These are phyloP conservation scores for Drosophila eugracilis DNA, from an alignment of 1,140 invertebrate genomes.

Conservation along the genomic window DNA sequence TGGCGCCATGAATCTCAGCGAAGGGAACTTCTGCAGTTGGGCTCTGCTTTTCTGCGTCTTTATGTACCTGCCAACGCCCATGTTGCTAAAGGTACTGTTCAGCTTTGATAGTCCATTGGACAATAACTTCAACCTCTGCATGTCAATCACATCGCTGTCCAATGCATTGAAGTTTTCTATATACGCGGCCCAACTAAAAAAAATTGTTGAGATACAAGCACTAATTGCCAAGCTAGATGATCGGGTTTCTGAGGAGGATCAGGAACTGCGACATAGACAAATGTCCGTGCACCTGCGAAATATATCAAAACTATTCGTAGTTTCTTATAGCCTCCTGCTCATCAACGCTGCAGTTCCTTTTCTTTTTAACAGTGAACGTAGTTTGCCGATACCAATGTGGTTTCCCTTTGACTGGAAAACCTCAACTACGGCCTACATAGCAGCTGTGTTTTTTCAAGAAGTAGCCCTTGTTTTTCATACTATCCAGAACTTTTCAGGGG, in stretches of 20 bases:
- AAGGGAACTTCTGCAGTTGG: conserved; percentile 1
- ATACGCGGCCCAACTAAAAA: conserved; percentile 32
- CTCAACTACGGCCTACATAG: conserved; percentile 25
- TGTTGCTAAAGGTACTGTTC: conserved; percentile 20
- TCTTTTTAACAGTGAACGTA: conserved; percentile 22
- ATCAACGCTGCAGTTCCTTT: conserved; percentile 25
- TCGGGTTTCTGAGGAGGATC: conserved; percentile 21
- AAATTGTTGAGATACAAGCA: conserved; percentile 2
- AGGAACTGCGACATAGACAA: conserved; percentile 13
- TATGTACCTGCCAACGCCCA: conserved; percentile 25
- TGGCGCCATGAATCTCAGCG: conserved; percentile 43
- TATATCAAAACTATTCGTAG: conserved; percentile 36
- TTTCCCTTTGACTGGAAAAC: conserved; percentile 68
- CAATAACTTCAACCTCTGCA: conserved; percentile 58
- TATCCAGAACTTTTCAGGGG: conserved; percentile 55
- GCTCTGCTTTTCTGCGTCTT: conserved; percentile 29
- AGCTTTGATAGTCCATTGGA: conserved; percentile 41
- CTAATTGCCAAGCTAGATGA: conserved; percentile 43
- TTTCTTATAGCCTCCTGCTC: background rate
- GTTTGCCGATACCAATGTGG: conserved; percentile 58
- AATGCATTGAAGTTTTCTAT: conserved; percentile 45
- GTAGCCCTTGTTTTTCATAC: conserved; percentile 33
- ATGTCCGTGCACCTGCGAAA: conserved; percentile 19
- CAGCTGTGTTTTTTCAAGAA: conserved; percentile 48
- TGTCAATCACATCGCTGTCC: conserved; percentile 41